Base-by-base conservation (phyloP, 2,113 vertebrate species). In the Syngnathoides biaculeatus region DNA sequence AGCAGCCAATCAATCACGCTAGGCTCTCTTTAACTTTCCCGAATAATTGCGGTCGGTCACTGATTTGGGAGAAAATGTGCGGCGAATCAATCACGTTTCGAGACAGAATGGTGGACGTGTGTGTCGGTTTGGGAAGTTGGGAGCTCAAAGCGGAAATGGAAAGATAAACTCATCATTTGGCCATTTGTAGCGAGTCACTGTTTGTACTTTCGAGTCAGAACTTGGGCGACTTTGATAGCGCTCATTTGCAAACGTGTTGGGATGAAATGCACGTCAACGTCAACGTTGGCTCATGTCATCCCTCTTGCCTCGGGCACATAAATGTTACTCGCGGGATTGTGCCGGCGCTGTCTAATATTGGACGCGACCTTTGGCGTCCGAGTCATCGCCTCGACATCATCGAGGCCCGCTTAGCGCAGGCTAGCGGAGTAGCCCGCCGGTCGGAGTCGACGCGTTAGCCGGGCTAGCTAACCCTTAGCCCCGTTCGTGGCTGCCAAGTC, bases 321-420 rank as follows among this genome's bases (percentile, higher is more conserved):
- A 3, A 35, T 35, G 30, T 35, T 6, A 6, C 30, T 35, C 30
- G 30, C 2, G 3, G 4, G 30, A 35, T 35, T 2, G 2, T 35
- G 30, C 30, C 30, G 6, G 30, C 30, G 30, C 30, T 35, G 30
- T 35, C 30, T n/a, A n/a, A n/a, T n/a, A n/a, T n/a, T n/a, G n/a
- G n/a, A n/a, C n/a, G n/a, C n/a, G n/a, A n/a, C n/a, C n/a, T n/a
- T n/a, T n/a, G n/a, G n/a, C n/a, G n/a, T 35, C 30, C 30, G n/a
- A 72, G 65, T 38, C 60, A 62, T 52, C 40, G 81, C 5, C 78
- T 60, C 75, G 70, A 81, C 70, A 77, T 40, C 64, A 22, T 48
- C 43, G 39, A 61, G 85, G 83, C 80, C 86, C 75, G 35, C 50
- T 55, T 80, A 81, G 81, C 81, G 72, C 35, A 64, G 40, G 61